phyloP scores from a whole-genome alignment of 2,888 invertebrate genomes.

The Polymixis lichenea region DNA sequence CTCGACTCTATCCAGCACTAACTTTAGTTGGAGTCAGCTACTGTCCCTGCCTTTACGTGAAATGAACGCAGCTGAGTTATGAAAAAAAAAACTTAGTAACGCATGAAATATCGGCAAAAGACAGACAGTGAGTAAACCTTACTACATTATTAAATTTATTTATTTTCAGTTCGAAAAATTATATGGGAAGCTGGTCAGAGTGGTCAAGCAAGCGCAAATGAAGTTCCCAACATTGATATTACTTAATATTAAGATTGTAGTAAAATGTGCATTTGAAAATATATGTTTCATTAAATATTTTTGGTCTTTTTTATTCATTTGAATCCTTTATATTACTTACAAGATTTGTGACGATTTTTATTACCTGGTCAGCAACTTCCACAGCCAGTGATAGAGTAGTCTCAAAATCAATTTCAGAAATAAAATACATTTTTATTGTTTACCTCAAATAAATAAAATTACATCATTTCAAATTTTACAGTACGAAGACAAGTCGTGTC shows the following conservation, averaged over 20 bases:
- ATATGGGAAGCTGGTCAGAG: slow-evolving; percentile 88
- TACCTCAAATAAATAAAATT: slow-evolving; percentile 21
- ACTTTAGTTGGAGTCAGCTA: too few species aligned
- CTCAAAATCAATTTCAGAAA: slow-evolving; percentile 19
- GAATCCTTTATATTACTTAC: too few species aligned
- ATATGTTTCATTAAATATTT: slow-evolving; percentile 11
- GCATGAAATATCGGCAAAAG: neutral
- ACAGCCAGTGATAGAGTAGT: neutral
- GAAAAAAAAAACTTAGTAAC: neutral
- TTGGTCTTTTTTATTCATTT: neutral
- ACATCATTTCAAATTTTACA: slow-evolving; percentile 43
- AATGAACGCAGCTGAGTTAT: too few species aligned
- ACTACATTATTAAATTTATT: slow-evolving; percentile 51
- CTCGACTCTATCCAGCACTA: too few species aligned
- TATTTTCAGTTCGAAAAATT: slow-evolving; percentile 86
- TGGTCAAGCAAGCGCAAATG: slow-evolving; percentile 81
- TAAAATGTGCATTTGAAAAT: slow-evolving; percentile 30
- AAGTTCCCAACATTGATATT: neutral
- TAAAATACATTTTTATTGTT: slow-evolving; percentile 35
- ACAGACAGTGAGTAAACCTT: neutral
- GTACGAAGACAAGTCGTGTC: slow-evolving; percentile 25
- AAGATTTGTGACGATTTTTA: neutral
- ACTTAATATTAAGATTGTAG: slow-evolving; percentile 25
- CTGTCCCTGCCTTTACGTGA: too few species aligned
- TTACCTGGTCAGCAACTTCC: slow-evolving; percentile 1